Conservation (phyloP, 2,113 vertebrate species). For the Catagonus wagneri region DNA sequence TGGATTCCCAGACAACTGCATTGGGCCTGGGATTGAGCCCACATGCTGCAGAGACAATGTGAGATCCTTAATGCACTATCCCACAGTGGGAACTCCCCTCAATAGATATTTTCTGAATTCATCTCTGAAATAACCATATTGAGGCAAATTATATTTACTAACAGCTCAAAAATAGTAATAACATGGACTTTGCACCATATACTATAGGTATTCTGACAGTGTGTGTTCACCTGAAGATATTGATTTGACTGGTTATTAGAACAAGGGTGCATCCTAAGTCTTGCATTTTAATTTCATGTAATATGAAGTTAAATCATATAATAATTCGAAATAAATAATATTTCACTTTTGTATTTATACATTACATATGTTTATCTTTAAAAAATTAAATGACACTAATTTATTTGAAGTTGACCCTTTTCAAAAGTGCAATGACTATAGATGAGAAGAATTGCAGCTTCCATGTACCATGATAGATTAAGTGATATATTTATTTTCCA, state of each 20-base stretch:
- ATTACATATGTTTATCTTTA: background rate
- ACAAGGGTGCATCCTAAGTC: background rate
- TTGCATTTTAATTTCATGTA: background rate
- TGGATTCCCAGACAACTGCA: no score
- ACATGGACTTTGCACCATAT: background rate
- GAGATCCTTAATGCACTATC: no score
- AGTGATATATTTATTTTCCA: background rate
- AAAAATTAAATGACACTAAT: constrained; percentile 37
- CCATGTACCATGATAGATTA: background rate
- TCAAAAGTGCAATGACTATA: background rate
- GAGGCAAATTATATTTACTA: background rate
- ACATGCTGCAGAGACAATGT: no score
- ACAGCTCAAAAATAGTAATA: constrained; percentile 18
- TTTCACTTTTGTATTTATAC: background rate
- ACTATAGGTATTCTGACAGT: background rate
- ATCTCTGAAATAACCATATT: constrained; percentile 4
- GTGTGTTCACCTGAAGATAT: background rate
- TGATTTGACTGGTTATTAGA: background rate
- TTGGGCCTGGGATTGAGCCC: no score
- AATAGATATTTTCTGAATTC: constrained; percentile 32
- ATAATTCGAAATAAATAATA: background rate
- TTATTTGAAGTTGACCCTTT: background rate
- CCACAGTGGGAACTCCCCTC: background rate
- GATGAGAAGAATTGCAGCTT: background rate
- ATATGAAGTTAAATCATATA: background rate